Evolutionary conservation across 1,140 invertebrate genomes (phyloP), one percentile per base, ranked within the genome.

Genomic region (Neodiprion lecontei): DNA sequence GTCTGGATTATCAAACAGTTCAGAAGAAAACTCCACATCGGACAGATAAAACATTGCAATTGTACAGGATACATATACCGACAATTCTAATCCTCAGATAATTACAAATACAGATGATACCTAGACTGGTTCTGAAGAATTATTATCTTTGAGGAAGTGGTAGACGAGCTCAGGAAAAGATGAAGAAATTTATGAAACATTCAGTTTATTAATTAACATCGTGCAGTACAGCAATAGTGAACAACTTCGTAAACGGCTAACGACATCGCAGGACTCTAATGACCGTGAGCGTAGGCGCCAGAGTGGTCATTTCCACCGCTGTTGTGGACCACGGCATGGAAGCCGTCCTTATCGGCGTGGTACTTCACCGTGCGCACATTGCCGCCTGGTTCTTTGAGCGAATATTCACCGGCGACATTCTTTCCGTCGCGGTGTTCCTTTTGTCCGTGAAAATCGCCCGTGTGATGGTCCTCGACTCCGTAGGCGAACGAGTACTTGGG

Each of bases 321-420:
- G 83, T 93, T 92, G 80, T 89, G 90, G 53, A 93, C 92, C 80
- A 90, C 88, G 74, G 92, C 92, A 84, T 93, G 92, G 87, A 94
- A 94, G 79, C 92, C 92, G 82, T 93, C 91, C 91, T 92, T 92
- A 80, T 93, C 92, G 48, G 92, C 92, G 61, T 91, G 89, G 85
- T 94, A 94, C 85, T 93, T 89, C 49, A 94, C 93, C 2, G 91
- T 93, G 74, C 93, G 89, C 73, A 93, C 91, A 72, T 92, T 91
- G 73, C 93, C 93, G 88, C 94, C 93, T 72, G 93, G 92, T 81
- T 94, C 92, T 75, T 92, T 91, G 78, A 94, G 85, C 17, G 91
- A 92, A 86, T 94, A 94, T 83, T 93, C 91, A 80, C 93, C 93
- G 89, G 88, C 84, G n/a, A 89, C 89, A 61, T 47, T 72, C 73